Percentiles rank a stretch among this genome's conserved stretches.
These are phyloP conservation scores for Adelosebastes latens DNA, from an alignment of 2,797 vertebrate species.

Conservation along the genomic window DNA sequence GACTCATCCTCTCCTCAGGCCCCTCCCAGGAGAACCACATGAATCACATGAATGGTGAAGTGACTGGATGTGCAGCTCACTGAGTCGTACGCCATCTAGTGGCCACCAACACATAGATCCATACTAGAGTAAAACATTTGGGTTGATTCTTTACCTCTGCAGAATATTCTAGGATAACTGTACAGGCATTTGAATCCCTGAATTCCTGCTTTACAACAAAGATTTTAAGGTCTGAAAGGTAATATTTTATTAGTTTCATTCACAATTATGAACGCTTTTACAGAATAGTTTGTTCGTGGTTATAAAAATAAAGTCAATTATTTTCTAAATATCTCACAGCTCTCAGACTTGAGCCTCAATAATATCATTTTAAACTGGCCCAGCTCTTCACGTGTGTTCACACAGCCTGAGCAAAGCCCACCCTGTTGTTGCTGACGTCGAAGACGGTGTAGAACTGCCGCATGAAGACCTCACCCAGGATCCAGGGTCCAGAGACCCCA, in stretches of 20 bases:
- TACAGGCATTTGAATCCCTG: background rate
- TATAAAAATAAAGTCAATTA: background rate
- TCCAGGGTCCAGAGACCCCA: conserved; percentile 59
- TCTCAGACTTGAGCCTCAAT: background rate
- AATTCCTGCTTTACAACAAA: background rate
- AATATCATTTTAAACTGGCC: background rate
- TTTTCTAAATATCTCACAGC: background rate
- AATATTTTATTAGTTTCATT: background rate
- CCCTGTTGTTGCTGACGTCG: conserved; percentile 69
- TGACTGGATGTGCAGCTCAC: conserved; percentile 4
- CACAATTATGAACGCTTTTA: background rate
- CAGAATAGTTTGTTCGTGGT: background rate
- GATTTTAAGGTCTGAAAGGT: background rate
- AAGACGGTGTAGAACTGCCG: conserved; percentile 81
- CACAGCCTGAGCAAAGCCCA: conserved; percentile 77
- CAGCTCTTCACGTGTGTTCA: conserved; percentile 21
- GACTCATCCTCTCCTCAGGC: conserved; percentile 74
- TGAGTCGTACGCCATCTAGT: conserved; percentile 68
- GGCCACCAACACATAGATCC: conserved; percentile 23
- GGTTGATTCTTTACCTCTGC: background rate
- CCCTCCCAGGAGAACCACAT: conserved; percentile 54
- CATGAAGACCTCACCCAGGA: conserved; percentile 83
- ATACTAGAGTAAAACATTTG: background rate
- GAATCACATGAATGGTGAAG: conserved; percentile 54
- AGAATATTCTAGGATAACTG: background rate